These are phyloP conservation scores for Stramonita haemastoma DNA, from an alignment of 2,888 invertebrate species.

Conservation along the genomic window DNA sequence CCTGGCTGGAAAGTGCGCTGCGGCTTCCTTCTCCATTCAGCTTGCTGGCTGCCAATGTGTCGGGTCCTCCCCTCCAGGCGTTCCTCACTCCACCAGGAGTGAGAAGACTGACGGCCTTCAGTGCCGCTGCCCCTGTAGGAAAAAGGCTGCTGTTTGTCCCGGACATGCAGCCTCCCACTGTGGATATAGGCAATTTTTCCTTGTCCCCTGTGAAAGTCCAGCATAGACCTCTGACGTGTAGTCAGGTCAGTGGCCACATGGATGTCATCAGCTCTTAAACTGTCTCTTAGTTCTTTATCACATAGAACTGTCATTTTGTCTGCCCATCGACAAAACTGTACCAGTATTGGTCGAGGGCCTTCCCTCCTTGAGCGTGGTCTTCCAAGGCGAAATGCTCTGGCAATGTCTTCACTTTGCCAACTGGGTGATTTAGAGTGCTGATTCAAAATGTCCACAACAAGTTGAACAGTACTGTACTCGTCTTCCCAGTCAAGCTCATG, in stretches of 20 bases:
- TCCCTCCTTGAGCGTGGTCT: not conserved
- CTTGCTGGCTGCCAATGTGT: not conserved
- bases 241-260: constrained; percentile 5
- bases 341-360: not conserved
- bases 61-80: not conserved
- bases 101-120: not conserved
- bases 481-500: not conserved
- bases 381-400: not conserved
- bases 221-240: not conserved
- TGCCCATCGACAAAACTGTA: constrained; percentile 4
- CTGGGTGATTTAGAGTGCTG: not conserved
- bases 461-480: not conserved
- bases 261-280: not conserved
- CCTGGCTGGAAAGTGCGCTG: not conserved
- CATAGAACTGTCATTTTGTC: not conserved
- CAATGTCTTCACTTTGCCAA: not conserved
- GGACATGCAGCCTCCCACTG: not conserved
- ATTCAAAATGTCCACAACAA: not conserved
- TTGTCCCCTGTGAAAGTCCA: not conserved
- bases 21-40: not conserved
- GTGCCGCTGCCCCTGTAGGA: not conserved
- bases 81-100: not conserved
- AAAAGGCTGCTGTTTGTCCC: not conserved
- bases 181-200: not conserved
- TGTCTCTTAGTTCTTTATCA: not conserved